These are phyloP conservation scores for Pentalonia nigronervosa DNA, from an alignment of 1,140 invertebrate genomes.

Conservation along the genomic window DNA sequence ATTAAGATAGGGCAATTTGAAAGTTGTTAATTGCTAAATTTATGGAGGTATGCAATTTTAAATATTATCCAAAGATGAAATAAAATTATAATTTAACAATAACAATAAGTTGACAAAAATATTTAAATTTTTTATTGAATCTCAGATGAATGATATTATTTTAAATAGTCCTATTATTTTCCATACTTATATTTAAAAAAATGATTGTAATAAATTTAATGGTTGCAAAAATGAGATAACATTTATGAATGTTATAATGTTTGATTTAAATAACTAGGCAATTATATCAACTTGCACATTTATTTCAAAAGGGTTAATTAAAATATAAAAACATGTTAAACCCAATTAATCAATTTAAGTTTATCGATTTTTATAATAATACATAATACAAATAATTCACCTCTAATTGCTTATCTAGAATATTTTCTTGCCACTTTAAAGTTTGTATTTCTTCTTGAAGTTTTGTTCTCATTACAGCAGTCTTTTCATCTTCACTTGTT, in stretches of 20 bases:
- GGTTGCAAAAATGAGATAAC: background rate
- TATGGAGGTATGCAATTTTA: background rate
- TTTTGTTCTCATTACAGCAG: constrained; percentile 47
- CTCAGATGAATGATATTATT: background rate
- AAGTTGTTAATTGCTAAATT: background rate
- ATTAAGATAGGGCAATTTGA: no score
- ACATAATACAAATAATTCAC: background rate
- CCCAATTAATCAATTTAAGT: no score
- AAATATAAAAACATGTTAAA: background rate
- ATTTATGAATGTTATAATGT: background rate
- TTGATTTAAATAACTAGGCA: background rate
- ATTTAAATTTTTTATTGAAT: background rate
- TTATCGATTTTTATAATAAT: background rate
- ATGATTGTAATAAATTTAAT: no score
- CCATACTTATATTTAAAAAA: background rate
- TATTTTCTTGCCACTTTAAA: constrained; percentile 54
- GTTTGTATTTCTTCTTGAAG: constrained; percentile 56
- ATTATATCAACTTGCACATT: background rate
- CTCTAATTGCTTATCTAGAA: constrained; percentile 53
- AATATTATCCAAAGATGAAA: background rate
- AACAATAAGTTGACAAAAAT: background rate
- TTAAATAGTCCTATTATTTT: background rate
- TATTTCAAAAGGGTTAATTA: background rate
- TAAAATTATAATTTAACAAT: background rate
- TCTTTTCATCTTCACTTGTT: constrained; percentile 52